Base-by-base conservation (phyloP, 2,797 vertebrate species). In the Sparidentex hasta region DNA sequence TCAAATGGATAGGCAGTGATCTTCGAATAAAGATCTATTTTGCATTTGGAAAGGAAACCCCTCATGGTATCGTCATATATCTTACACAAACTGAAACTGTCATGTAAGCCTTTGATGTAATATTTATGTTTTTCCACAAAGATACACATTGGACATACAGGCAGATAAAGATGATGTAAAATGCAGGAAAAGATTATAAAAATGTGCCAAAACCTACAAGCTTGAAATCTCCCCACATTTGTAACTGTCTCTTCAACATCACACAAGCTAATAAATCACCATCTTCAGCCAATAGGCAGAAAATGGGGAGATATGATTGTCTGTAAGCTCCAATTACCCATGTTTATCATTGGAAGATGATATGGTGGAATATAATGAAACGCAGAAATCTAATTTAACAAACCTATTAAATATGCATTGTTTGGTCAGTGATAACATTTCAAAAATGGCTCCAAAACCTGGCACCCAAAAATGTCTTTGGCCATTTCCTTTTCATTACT, bases 361-460 rank as follows among this genome's bases (percentile, higher is more conserved):
- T 51, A 23, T 4, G 54, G 38, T 16, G 43, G 50, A 79, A 59
- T 27, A 29, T 56, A 78, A 74, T 83, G 58, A 72, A 59, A 69
- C n/a, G 64, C n/a, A 29, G 27, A 76, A 85, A 82, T 74, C 33
- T 41, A 75, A 85, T 83, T 80, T 58, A 25, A 66, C 59, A 70
- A 76, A 75, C 23, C 38, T 59, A 77, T 87, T 83, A 81, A 71
- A 71, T 62, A 57, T 62, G 50, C 27, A 72, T 76, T 86, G 74
- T 87, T 82, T 77, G 41, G 57, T 76, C 11, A 38, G 44, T 6
- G 27, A 77, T 74, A 78, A 66, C 48, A 66, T 14, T 61, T 21
- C 13, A 57, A 65, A 27, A 71, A 55, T 1, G 23, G 29, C 47
- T 76, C 25, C 52, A 13, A 71, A 78, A 46, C 18, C 13, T 51